Evolutionary conservation across 2,797 vertebrate genomes (phyloP).

Genomic region (Propithecus perrieri): DNA sequence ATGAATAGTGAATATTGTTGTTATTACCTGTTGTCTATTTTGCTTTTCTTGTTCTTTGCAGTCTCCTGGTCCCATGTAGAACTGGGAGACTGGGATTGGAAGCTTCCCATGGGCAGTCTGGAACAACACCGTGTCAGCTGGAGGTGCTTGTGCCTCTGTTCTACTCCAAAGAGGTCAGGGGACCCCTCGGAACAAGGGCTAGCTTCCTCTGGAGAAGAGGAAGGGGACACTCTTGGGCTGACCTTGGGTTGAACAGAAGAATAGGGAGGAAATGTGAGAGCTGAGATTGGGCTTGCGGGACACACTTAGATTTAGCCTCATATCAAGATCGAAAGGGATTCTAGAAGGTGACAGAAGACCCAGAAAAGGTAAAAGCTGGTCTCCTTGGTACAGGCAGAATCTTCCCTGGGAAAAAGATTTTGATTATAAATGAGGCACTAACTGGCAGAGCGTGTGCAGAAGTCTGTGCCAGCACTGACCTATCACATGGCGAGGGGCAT

Average conservation of each 20-base stretch:
- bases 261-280: not conserved
- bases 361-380: conserved; percentile 34
- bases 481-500: not conserved
- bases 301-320: not conserved
- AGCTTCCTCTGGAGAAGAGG: conserved; percentile 2
- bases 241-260: not conserved
- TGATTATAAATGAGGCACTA: conserved; percentile 28
- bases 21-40: not conserved
- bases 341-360: not conserved
- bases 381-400: not conserved
- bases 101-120: not conserved
- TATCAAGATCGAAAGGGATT: not conserved
- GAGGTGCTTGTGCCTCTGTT: not conserved
- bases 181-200: not conserved
- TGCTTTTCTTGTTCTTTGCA: not conserved
- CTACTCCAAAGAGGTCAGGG: not conserved
- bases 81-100: not conserved
- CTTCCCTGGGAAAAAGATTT: not conserved
- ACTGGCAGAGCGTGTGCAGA: not conserved
- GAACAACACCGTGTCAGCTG: not conserved
- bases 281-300: not conserved
- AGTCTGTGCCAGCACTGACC: not conserved
- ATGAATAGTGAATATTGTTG: not conserved
- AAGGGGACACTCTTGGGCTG: not conserved
- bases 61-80: not conserved